phyloP scores from a whole-genome alignment of 2,888 invertebrate genomes.

The Ennomos fuscantarius region DNA sequence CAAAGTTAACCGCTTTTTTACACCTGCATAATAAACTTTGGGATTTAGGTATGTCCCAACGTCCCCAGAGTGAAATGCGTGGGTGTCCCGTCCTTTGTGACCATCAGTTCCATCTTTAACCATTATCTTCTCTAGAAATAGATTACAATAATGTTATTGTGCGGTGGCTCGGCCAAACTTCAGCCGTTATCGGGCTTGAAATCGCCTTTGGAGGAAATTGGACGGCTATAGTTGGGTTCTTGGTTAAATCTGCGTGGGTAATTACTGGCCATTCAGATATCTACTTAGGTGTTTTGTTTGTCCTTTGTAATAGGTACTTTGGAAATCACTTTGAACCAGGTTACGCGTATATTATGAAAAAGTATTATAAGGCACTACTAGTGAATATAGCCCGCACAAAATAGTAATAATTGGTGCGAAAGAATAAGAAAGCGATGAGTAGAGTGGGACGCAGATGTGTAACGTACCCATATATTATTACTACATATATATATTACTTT shows the following conservation, averaged over 20 bases:
- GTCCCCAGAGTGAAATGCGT: constrained; percentile 4
- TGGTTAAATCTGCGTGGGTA: constrained; percentile 19
- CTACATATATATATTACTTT: no score
- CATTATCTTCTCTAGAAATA: constrained; percentile 35
- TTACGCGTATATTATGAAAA: no score
- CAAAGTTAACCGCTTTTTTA: constrained; percentile 6
- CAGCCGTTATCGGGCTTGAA: constrained; percentile 38
- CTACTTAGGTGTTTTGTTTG: constrained; percentile 4
- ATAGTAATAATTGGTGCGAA: no score
- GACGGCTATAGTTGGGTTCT: constrained; percentile 12
- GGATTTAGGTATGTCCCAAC: constrained; percentile 9
- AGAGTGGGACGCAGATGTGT: no score
- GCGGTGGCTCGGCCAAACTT: constrained; percentile 37
- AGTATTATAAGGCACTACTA: no score
- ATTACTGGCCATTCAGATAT: constrained; percentile 13
- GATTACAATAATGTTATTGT: constrained; percentile 40
- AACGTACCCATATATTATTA: no score
- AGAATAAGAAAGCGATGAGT: no score
- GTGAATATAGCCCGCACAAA: no score
- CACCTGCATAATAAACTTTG: constrained; percentile 16
- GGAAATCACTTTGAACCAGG: neutral
- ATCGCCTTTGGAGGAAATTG: constrained; percentile 37
- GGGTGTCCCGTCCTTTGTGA: constrained; percentile 21
- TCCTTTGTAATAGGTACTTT: neutral
- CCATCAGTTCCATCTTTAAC: constrained; percentile 24